These are phyloP conservation scores for Gallinago paraguaiae DNA, from an alignment of 2,113 vertebrate species.

Conservation along the genomic window DNA sequence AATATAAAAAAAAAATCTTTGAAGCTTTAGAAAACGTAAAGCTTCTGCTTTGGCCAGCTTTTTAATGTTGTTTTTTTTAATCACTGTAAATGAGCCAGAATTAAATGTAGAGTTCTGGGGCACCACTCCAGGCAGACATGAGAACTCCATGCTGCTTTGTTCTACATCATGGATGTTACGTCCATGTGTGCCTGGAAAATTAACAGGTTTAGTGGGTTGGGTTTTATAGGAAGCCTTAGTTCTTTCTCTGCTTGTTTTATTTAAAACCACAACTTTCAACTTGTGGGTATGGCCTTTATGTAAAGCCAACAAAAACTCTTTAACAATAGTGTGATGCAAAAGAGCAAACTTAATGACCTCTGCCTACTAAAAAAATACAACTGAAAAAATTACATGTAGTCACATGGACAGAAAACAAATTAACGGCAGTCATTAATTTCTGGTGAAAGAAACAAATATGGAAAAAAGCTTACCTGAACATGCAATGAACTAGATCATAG, in stretches of 20 bases:
- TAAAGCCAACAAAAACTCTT: conserved; percentile 3
- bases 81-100: neutral
- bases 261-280: neutral
- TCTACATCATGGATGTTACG: neutral
- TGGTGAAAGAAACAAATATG: neutral
- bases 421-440: neutral
- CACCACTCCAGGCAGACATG: neutral
- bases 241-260: neutral
- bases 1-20: neutral
- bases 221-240: neutral
- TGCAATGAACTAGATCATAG: neutral
- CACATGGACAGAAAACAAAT: neutral
- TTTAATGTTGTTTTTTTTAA: neutral
- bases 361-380: neutral
- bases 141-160: neutral
- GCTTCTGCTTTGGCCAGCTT: neutral
- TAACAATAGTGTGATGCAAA: neutral
- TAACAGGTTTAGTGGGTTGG: neutral
- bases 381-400: neutral
- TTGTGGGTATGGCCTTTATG: neutral
- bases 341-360: neutral
- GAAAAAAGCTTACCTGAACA: neutral
- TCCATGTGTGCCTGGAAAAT: neutral
- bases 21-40: neutral
- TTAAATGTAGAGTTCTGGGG: neutral